These are phyloP conservation scores for Ranitomeya imitator DNA, from an alignment of 2,113 vertebrate genomes.

Conservation along the genomic window DNA sequence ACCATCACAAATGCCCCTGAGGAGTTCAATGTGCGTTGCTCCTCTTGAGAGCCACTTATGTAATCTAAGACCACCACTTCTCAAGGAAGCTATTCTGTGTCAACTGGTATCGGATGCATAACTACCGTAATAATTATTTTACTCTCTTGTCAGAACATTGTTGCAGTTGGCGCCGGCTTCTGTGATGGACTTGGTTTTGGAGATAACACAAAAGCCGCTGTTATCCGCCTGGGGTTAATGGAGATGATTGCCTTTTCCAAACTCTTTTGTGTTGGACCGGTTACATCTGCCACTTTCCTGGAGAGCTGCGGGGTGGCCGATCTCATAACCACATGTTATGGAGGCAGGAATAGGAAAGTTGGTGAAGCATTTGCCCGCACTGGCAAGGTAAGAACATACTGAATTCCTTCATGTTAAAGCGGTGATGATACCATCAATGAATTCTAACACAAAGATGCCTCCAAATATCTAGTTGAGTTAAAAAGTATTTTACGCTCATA, in stretches of 20 bases:
- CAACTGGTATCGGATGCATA: background rate
- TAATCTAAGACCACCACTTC: background rate
- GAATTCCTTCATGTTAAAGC: background rate
- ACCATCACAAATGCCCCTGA: background rate
- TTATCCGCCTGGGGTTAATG: constrained; percentile 95
- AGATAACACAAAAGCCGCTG: constrained; percentile 94
- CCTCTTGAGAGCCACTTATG: background rate
- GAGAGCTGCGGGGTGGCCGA: constrained; percentile 95
- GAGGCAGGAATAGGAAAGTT: constrained; percentile 91
- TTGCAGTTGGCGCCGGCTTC: constrained; percentile 94
- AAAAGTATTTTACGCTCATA: too few species aligned
- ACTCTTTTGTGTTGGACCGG: constrained; percentile 85
- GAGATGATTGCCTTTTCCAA: constrained; percentile 93
- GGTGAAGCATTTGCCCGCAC: constrained; percentile 90
- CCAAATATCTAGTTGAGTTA: background rate
- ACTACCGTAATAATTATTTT: background rate
- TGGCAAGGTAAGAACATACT: constrained; percentile 79
- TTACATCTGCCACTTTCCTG: constrained; percentile 86
- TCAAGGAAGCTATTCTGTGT: background rate
- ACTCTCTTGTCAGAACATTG: constrained; percentile 82
- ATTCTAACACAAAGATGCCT: background rate
- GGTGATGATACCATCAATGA: too few species aligned
- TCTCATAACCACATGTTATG: constrained; percentile 96
- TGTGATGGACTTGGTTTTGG: constrained; percentile 93
- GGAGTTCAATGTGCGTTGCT: background rate